phyloP scores from a whole-genome alignment of 2,888 invertebrate genomes.

The Cremastobaeus sp. region DNA sequence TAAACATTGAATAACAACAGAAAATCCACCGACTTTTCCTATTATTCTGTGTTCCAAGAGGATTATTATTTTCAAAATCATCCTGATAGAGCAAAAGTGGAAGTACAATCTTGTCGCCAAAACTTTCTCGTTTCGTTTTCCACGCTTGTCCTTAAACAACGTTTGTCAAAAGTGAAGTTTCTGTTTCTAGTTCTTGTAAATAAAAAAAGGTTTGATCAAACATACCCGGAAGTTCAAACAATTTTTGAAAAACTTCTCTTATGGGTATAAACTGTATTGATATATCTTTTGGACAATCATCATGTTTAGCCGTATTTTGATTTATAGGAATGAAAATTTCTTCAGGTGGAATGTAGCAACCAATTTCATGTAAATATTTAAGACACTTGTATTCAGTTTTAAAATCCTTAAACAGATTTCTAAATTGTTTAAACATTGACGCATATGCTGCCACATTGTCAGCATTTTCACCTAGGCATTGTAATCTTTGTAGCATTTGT shows the following conservation, averaged over 20 bases:
- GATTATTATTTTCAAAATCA: conserved; percentile 39
- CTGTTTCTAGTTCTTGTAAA: too few species aligned
- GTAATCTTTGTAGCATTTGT: neutral
- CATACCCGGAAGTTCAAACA: too few species aligned
- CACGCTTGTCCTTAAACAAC: too few species aligned
- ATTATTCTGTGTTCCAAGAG: conserved; percentile 27
- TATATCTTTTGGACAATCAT: too few species aligned
- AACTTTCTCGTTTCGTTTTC: too few species aligned
- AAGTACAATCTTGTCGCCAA: too few species aligned
- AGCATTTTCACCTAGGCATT: neutral
- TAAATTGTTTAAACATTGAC: neutral
- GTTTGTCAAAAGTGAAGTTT: too few species aligned
- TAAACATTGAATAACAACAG: conserved; percentile 51
- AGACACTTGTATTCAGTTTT: neutral
- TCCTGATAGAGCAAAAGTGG: conserved; percentile 48
- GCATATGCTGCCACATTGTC: neutral
- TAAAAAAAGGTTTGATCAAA: too few species aligned
- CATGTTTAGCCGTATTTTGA: too few species aligned
- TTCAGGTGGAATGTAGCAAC: neutral
- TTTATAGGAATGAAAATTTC: neutral
- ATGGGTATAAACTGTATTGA: too few species aligned
- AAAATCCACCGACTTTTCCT: conserved; percentile 52
- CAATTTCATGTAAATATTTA: neutral
- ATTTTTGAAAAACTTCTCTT: too few species aligned
- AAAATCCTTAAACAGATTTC: neutral